Conservation (phyloP, 1,140 invertebrate species). For the Thrips palmi region DNA sequence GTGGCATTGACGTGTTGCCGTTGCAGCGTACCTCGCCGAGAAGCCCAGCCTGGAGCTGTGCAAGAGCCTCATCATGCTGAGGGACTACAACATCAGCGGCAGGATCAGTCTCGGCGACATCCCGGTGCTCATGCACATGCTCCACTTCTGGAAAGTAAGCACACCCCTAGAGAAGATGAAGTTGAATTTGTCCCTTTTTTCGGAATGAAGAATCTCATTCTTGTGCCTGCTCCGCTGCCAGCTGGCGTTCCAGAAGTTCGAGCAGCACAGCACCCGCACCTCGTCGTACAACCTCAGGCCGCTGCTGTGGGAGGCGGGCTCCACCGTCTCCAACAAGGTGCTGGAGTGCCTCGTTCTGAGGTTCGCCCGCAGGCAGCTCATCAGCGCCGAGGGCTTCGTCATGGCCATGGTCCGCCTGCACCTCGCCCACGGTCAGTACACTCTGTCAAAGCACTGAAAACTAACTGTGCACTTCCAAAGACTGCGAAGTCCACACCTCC, state of each 20-base stretch:
- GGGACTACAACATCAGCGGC: conserved; percentile 44
- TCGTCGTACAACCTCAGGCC: conserved; percentile 42
- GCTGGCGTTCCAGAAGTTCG: conserved; percentile 40
- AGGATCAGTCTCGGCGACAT: conserved; percentile 36
- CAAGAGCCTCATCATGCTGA: conserved; percentile 45
- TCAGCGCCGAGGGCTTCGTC: conserved; percentile 42
- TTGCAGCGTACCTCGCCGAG: conserved; percentile 26
- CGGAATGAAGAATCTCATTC: conserved; percentile 5
- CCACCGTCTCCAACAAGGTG: conserved; percentile 53
- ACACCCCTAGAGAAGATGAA: conserved; percentile 7
- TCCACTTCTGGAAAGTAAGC: conserved; percentile 45
- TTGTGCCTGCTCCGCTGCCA: too few species aligned
- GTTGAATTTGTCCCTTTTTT: not conserved
- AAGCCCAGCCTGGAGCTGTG: conserved; percentile 40
- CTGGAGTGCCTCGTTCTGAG: conserved; percentile 48
- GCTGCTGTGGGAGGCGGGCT: conserved; percentile 45
- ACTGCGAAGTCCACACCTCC: too few species aligned
- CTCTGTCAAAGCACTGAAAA: too few species aligned
- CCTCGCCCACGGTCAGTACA: conserved; percentile 43
- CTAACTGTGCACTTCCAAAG: too few species aligned
- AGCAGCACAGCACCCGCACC: conserved; percentile 32
- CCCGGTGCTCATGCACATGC: conserved; percentile 37
- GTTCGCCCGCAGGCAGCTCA: conserved; percentile 37
- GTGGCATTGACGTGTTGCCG: conserved; percentile 1
- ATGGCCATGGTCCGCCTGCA: conserved; percentile 50